These are phyloP conservation scores for Cryptus viduatorius DNA, from an alignment of 2,888 invertebrate genomes.

Conservation along the genomic window DNA sequence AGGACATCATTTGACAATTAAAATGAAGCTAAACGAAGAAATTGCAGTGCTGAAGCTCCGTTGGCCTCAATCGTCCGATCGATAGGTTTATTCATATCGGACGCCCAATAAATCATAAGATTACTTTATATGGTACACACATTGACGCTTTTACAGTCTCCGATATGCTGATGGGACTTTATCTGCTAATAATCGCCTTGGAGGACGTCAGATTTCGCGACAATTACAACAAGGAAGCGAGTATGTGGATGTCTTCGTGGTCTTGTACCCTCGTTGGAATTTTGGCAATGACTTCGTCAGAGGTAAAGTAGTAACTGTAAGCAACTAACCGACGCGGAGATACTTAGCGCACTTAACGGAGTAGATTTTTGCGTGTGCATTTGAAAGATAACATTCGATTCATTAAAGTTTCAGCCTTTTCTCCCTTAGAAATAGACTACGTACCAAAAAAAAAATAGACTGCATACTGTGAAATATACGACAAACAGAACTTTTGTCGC, in stretches of 20 bases:
- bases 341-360: no score
- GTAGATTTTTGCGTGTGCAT: no score
- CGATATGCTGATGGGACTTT: constrained; percentile 90
- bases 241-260: constrained; percentile 89
- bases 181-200: constrained; percentile 88
- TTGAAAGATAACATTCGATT: no score
- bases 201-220: constrained; percentile 87
- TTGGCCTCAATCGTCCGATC: background rate
- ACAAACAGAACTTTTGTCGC: no score
- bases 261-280: constrained; percentile 88
- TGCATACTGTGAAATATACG: no score
- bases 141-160: constrained; percentile 85
- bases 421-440: no score
- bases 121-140: constrained; percentile 5
- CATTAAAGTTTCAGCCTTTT: no score
- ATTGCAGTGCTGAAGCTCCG: background rate
- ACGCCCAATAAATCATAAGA: constrained; percentile 61
- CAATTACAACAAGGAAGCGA: constrained; percentile 87
- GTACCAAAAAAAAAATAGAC: no score
- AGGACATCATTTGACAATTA: background rate
- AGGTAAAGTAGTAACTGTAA: constrained; percentile 83
- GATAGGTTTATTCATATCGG: constrained; percentile 33
- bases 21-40: background rate
- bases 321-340: no score
- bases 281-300: constrained; percentile 89